Conservation (phyloP, 2,797 vertebrate species). For the Platalea minor region DNA sequence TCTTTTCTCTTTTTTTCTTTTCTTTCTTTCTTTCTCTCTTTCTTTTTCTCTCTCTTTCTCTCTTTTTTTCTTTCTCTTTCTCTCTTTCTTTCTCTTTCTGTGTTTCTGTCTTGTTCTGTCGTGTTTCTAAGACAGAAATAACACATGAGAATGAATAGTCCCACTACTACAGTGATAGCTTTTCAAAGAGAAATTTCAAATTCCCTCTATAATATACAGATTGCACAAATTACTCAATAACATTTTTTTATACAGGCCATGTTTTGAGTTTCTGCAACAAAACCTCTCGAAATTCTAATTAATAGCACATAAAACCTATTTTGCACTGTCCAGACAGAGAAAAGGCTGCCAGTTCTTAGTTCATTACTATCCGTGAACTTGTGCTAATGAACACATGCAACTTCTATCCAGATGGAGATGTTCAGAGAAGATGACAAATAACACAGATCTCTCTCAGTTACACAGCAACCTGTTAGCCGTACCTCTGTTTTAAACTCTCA, state of each 20-base stretch:
- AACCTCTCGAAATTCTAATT: background rate
- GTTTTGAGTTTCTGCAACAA: background rate
- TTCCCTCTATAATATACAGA: background rate
- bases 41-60: no score
- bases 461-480: background rate
- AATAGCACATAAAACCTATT: background rate
- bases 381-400: background rate
- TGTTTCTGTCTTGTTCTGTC: background rate
- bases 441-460: background rate
- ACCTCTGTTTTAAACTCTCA: background rate
- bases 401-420: background rate
- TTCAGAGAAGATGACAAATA: background rate
- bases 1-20: no score
- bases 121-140: background rate
- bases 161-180: background rate
- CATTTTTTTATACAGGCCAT: background rate
- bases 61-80: no score
- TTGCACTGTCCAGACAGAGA: background rate
- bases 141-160: background rate
- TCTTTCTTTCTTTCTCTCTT: no score
- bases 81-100: fast-evolving
- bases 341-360: background rate
- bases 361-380: background rate
- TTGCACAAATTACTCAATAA: background rate
- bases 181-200: background rate